Conservation (phyloP, 2,113 vertebrate species). For the Peromyscus maniculatus region DNA sequence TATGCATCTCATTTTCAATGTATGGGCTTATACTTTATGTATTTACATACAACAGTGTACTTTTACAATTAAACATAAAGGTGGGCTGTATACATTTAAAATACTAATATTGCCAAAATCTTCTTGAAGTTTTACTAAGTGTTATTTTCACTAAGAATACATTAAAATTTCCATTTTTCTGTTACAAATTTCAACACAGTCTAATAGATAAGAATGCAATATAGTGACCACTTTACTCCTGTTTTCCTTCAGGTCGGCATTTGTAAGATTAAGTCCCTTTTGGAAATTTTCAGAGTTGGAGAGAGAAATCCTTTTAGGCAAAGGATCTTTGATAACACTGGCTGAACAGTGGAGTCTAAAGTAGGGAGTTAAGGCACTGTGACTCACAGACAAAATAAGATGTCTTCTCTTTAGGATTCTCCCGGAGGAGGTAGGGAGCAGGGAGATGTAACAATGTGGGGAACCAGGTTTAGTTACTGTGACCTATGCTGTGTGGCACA, state of each 20-base stretch:
- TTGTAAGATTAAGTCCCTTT: background rate
- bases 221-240: background rate
- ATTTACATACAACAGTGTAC: background rate
- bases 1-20: constrained; percentile 13
- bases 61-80: background rate
- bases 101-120: background rate
- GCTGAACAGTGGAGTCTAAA: too few relatives aligned
- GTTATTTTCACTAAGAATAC: background rate
- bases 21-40: background rate
- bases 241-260: background rate
- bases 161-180: constrained; percentile 1
- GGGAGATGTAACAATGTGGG: background rate
- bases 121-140: background rate
- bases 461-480: background rate
- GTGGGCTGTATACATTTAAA: background rate
- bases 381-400: too few relatives aligned
- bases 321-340: background rate
- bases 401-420: background rate
- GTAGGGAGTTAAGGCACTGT: background rate
- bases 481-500: background rate
- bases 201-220: background rate
- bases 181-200: background rate
- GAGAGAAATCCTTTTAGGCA: background rate
- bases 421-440: background rate
- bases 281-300: background rate